phyloP scores from a whole-genome alignment of 2,888 invertebrate genomes.

The Cephus runcator region DNA sequence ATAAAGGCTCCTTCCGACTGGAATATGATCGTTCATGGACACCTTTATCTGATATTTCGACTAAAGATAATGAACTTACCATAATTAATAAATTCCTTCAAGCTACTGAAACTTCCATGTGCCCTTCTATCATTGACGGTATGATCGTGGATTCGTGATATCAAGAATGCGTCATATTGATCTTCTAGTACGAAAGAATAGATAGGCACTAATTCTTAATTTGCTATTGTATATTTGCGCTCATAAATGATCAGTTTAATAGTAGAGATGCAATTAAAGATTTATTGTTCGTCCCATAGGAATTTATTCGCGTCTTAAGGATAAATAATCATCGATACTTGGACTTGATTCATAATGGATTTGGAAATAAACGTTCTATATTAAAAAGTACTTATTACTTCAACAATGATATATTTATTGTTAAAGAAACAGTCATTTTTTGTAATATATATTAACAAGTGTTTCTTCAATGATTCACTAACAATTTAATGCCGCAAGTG shows the following conservation, averaged over 20 bases:
- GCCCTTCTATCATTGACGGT: not conserved
- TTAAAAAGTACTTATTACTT: slow-evolving; percentile 3
- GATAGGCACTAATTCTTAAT: not conserved
- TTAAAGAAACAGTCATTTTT: slow-evolving; percentile 18
- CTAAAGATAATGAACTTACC: slow-evolving; percentile 53
- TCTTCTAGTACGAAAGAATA: not conserved
- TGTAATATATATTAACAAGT: slow-evolving; percentile 8
- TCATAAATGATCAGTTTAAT: not conserved
- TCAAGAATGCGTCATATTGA: not conserved
- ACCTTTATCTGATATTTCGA: slow-evolving; percentile 65
- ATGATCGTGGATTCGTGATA: slow-evolving; percentile 16
- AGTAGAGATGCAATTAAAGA: not conserved
- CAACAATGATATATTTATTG: slow-evolving; percentile 10
- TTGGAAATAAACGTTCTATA: not conserved
- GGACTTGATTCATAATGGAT: not conserved
- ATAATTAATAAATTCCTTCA: slow-evolving; percentile 39
- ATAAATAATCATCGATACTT: not conserved
- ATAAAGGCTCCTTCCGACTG: slow-evolving; percentile 74
- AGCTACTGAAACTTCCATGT: slow-evolving; percentile 23
- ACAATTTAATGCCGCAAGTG: not conserved
- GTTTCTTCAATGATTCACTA: slow-evolving; percentile 11
- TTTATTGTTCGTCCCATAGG: not conserved
- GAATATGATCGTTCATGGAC: slow-evolving; percentile 81
- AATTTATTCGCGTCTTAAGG: not conserved
- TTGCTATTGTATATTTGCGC: not conserved